Conservation (phyloP, 2,888 invertebrate genomes). For the Drosophila borealis region DNA sequence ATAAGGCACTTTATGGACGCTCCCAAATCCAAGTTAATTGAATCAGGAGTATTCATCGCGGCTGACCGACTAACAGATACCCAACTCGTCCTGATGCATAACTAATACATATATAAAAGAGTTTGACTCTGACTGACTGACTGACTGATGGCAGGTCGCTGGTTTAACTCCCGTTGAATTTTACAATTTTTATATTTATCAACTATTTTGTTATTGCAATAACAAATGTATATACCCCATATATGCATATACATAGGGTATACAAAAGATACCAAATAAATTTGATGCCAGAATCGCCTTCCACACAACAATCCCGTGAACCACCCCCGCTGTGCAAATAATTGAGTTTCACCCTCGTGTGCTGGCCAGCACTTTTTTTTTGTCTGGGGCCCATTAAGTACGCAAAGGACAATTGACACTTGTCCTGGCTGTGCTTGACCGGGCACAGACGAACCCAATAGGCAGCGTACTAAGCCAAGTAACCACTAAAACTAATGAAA, state of each 20-base stretch:
- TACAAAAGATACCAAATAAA: not conserved
- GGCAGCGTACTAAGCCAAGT: slow-evolving; percentile 43
- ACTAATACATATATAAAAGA: too few relatives aligned
- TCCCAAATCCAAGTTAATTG: slow-evolving; percentile 67
- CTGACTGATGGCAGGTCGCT: too few relatives aligned
- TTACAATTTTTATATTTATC: too few relatives aligned
- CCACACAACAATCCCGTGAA: not conserved
- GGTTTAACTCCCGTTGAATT: too few relatives aligned
- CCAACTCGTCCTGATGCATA: not conserved
- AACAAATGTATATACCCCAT: slow-evolving; percentile 1
- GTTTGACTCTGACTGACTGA: too few relatives aligned
- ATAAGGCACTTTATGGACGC: slow-evolving; percentile 39
- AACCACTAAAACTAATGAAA: slow-evolving; percentile 78
- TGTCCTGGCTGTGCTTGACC: slow-evolving; percentile 61
- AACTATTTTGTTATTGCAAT: too few relatives aligned
- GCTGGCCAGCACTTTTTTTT: not conserved
- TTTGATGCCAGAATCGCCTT: not conserved
- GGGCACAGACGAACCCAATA: slow-evolving; percentile 22
- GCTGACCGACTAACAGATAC: slow-evolving; percentile 21
- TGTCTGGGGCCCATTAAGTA: slow-evolving; percentile 19
- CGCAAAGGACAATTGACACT: slow-evolving; percentile 69
- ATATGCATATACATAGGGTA: not conserved
- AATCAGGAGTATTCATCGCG: slow-evolving; percentile 26
- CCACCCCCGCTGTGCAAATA: slow-evolving; percentile 49
- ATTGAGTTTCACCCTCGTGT: slow-evolving; percentile 60